Base-by-base conservation (phyloP, 1,140 invertebrate genomes). In the Meloidogyne exigua region DNA sequence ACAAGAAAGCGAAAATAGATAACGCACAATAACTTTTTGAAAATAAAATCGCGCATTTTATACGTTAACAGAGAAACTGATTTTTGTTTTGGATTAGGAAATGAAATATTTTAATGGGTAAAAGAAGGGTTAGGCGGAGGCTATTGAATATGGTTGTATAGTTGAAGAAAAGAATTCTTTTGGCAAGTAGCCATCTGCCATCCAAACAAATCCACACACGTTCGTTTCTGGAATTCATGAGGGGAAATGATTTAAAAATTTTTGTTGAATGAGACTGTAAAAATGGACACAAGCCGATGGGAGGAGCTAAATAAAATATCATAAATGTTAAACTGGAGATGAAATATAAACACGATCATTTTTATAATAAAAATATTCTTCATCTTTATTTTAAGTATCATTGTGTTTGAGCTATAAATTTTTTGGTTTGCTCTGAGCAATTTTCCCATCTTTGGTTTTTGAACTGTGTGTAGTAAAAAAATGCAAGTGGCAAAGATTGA, bases 81-180 rank as follows among this genome's bases (percentile, higher is more conserved):
- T n/a, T 68, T 23, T 42, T 18, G 66, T 32, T 36, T 68, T 5
- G 39, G 18, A 18, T 28, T 66, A n/a, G 32, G 18, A 25, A 42
- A 42, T 5, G n/a, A 68, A 68, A n/a, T 36, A 68, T 69, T 69
- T 68, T 69, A 32, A 28, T 69, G 68, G 13, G 25, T 36, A 26
- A 15, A 2, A 18, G 18, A 44, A 44, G 10, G 9, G 3, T 15
- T n/a, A 57, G 18, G 5, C 49, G 18, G 18, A 21, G 49, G 18
- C 49, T n/a, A n/a, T 57, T n/a, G 21, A 57, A 57, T n/a, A 9
- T 15, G 49, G 49, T n/a, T 57, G 18, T n/a, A 57, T n/a, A 57
- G 9, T 0, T 18, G 18, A 49, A n/a, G n/a, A n/a, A n/a, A n/a
- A n/a, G 18, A 49, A 18, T 49, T n/a, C 7, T n/a, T n/a, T 57